Base-by-base conservation (phyloP, 2,888 invertebrate genomes). In the Carcina quercana region DNA sequence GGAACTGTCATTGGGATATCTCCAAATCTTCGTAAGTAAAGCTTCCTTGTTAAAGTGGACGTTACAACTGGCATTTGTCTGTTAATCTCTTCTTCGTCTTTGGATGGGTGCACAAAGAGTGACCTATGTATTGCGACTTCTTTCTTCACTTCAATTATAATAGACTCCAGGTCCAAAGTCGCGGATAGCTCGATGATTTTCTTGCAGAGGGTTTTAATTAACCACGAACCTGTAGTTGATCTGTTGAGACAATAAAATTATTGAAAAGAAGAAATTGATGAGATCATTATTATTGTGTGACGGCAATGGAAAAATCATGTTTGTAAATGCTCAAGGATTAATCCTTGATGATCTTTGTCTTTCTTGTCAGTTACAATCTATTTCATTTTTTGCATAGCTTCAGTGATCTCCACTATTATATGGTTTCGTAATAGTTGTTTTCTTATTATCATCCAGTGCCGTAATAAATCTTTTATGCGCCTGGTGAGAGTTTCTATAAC, bases 61-160 rank as follows among this genome's bases (percentile, higher is more conserved):
- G 64, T 66, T 0, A 54, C 42, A 0, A 64, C 63, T 0, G 67
- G 70, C 54, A 68, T 63, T 38, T 66, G 63, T 33, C 72, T 76
- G 26, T 66, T 65, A 0, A 60, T 42, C 5, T 71, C 63, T 25
- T 49, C 46, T 24, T 65, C 56, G 0, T 36, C 35, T 0, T 64
- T 71, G 3, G 35, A 32, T 5, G 42, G 50, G 30, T 71, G 67
- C 6, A 13, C 29, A 10, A 6, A n/a, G 24, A 20, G 8, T 10
- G 8, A 29, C 8, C 31, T 31, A 1, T 35, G n/a, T 10, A 30
- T 27, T 6, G 35, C 30, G 1, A 35, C 13, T 12, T 39, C 13
- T 14, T 20, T 25, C n/a, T 30, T 28, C 5, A 36, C 36, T 6
- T 28, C 36, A 6, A 13, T 26, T 10, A 36, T 20, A 13, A 39